A percentile compares a stretch with the other conserved stretches of the same genome.
Evolutionary conservation across 2,797 vertebrate species (phyloP).

Genomic region (Ptychadena robeensis): DNA sequence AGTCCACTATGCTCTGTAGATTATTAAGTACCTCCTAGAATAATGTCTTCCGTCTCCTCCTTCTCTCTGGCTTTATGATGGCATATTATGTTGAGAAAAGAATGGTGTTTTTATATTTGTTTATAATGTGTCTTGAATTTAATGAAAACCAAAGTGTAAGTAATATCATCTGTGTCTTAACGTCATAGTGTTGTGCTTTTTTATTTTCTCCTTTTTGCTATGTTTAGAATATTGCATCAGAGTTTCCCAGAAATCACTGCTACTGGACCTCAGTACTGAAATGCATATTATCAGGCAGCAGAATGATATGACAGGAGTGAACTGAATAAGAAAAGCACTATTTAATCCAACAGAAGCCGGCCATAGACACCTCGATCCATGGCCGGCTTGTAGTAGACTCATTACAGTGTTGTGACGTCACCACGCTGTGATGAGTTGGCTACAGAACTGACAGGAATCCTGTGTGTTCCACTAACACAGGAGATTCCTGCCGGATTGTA

Average conservation of each 20-base stretch:
- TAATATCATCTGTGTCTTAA: slow-evolving; percentile 82
- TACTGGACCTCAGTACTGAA: not conserved
- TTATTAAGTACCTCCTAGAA: slow-evolving; percentile 66
- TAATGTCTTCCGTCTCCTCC: slow-evolving; percentile 70
- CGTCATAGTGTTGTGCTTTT: slow-evolving; percentile 82
- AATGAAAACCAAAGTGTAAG: slow-evolving; percentile 71
- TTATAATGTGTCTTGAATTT: slow-evolving; percentile 73
- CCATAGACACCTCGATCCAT: no score
- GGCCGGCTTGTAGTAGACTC: no score
- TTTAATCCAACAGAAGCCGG: no score
- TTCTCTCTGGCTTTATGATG: slow-evolving; percentile 64
- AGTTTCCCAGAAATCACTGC: slow-evolving; percentile 80
- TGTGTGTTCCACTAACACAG: no score
- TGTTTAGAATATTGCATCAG: slow-evolving; percentile 81
- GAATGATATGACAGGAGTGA: not conserved
- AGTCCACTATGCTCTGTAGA: slow-evolving; percentile 58
- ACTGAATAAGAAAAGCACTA: slow-evolving; percentile 1
- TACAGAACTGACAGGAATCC: no score
- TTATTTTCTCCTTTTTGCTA: slow-evolving; percentile 82
- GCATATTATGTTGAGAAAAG: slow-evolving; percentile 73
- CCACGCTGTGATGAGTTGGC: no score
- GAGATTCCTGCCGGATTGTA: no score
- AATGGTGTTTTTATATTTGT: slow-evolving; percentile 72
- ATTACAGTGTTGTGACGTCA: no score
- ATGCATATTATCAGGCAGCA: not conserved